Percentiles rank a stretch among this genome's conserved stretches.
These are phyloP conservation scores for Pristis pectinata DNA, from an alignment of 2,797 vertebrate genomes.

Conservation along the genomic window DNA sequence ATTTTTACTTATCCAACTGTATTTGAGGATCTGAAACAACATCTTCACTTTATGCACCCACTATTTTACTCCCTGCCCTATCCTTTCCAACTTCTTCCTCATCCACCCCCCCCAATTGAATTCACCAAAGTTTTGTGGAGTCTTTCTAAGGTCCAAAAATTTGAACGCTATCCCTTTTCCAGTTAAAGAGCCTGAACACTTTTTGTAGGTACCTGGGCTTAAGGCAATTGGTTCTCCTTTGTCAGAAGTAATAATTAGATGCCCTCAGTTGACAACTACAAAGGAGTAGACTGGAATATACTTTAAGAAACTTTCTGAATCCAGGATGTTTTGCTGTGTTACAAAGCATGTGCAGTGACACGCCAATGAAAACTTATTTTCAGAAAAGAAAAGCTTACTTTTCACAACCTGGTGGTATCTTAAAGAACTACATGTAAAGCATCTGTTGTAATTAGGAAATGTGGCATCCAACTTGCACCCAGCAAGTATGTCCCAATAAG, in stretches of 20 bases:
- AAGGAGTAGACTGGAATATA: not conserved
- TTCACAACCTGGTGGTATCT: too few relatives aligned
- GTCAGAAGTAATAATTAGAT: not conserved
- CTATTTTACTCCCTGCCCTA: too few relatives aligned
- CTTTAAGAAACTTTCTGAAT: not conserved
- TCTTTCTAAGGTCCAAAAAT: not conserved
- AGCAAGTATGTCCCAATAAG: too few relatives aligned
- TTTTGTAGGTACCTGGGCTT: not conserved
- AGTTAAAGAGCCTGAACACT: not conserved
- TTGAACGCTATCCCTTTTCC: not conserved
- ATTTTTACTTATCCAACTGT: too few relatives aligned
- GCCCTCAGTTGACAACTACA: not conserved
- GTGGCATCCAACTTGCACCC: too few relatives aligned
- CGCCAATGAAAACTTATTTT: too few relatives aligned
- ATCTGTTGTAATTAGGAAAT: too few relatives aligned
- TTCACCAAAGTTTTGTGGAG: not conserved
- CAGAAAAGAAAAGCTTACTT: too few relatives aligned
- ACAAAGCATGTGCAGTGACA: not conserved
- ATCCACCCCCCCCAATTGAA: not conserved
- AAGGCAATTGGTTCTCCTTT: not conserved
- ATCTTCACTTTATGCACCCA: too few relatives aligned
- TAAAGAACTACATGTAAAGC: too few relatives aligned
- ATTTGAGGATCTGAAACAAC: too few relatives aligned
- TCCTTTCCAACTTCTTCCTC: too few relatives aligned
- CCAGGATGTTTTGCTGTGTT: not conserved